phyloP scores from a whole-genome alignment of 1,140 invertebrate genomes.

The Drosophila athabasca region DNA sequence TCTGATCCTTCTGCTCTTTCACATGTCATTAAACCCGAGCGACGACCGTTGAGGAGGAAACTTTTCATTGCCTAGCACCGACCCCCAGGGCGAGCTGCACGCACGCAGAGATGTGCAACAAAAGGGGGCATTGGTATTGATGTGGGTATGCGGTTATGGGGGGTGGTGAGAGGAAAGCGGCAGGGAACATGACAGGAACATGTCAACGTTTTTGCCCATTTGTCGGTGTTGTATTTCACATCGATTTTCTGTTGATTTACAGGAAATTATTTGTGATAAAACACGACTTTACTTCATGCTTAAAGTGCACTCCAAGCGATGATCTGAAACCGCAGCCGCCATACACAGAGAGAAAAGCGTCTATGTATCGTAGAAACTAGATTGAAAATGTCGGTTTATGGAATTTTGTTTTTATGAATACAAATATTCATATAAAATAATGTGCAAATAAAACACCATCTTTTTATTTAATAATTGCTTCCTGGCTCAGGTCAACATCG shows the following conservation, averaged over 20 bases:
- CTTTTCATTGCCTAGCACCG: conserved; percentile 35
- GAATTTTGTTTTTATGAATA: too few relatives aligned
- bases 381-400: too few relatives aligned
- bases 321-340: neutral
- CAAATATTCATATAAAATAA: too few relatives aligned
- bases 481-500: too few relatives aligned
- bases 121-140: neutral
- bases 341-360: too few relatives aligned
- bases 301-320: conserved; percentile 67
- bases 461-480: too few relatives aligned
- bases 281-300: conserved; percentile 70
- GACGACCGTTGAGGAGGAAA: conserved; percentile 17
- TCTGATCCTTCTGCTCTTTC: conserved; percentile 14
- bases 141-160: neutral
- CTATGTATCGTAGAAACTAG: too few relatives aligned
- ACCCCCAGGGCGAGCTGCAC: conserved; percentile 49
- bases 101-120: conserved; percentile 20
- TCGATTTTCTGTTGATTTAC: conserved; percentile 75
- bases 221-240: conserved; percentile 27
- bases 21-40: conserved; percentile 54
- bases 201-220: conserved; percentile 45
- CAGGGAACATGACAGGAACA: conserved; percentile 52
- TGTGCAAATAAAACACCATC: too few relatives aligned
- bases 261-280: conserved; percentile 77
- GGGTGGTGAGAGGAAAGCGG: neutral